Conservation (phyloP, 1,140 invertebrate genomes). For the Bacillus rossius region DNA sequence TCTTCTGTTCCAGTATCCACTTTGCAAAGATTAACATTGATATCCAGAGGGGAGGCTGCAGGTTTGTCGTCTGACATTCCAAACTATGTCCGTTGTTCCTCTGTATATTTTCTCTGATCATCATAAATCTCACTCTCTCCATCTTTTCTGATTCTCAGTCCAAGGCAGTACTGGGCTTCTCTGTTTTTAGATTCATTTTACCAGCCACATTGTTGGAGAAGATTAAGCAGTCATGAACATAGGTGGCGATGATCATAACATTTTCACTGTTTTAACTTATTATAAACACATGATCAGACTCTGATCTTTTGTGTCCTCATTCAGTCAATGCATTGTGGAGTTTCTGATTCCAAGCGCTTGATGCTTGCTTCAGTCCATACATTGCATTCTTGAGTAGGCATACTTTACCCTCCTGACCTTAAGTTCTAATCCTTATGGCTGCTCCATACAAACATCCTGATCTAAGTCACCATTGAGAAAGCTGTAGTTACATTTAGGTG, state of each 20-base stretch:
- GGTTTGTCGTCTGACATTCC: no score
- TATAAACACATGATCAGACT: conserved; percentile 32
- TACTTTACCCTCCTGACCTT: conserved; percentile 30
- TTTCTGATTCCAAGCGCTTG: conserved; percentile 30
- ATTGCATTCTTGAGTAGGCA: conserved; percentile 37
- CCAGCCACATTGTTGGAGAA: conserved; percentile 25
- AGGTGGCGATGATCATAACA: conserved; percentile 28
- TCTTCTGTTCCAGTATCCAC: no score
- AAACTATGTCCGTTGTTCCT: no score
- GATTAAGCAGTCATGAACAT: conserved; percentile 38
- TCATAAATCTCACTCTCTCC: no score
- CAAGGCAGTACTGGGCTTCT: no score
- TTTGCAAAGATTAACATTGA: no score
- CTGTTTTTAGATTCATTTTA: no score
- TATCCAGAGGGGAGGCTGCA: no score
- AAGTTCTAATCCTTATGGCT: conserved; percentile 33
- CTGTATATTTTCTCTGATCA: no score
- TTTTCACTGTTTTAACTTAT: conserved; percentile 23
- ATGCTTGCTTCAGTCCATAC: conserved; percentile 40
- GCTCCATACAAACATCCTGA: conserved; percentile 37
- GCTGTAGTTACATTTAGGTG: conserved; percentile 35
- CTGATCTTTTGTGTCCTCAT: conserved; percentile 28
- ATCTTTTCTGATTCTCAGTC: no score
- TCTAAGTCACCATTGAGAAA: conserved; percentile 38
- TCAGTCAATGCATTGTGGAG: conserved; percentile 19